A percentile compares a stretch with the other conserved stretches of the same genome.
These are phyloP conservation scores for Danaus chrysippus DNA, from an alignment of 2,888 invertebrate species.

Conservation along the genomic window DNA sequence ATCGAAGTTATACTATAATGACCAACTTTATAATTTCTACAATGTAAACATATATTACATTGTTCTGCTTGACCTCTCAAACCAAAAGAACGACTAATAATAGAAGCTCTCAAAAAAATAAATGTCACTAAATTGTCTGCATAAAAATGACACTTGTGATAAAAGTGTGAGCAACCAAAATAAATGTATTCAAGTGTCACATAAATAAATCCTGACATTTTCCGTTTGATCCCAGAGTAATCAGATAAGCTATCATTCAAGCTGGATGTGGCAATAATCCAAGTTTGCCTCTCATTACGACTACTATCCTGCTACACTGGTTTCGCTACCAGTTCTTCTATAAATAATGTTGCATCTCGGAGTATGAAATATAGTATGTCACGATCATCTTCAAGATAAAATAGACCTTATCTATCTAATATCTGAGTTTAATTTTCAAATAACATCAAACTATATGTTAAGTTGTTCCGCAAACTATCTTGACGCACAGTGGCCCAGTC, in stretches of 20 bases:
- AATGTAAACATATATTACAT: background rate
- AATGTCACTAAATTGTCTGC: conserved; percentile 22
- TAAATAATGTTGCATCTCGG: conserved; percentile 54
- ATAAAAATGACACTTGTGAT: conserved; percentile 31
- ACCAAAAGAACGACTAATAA: conserved; percentile 11
- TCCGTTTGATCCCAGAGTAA: conserved; percentile 34
- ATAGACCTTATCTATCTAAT: conserved; percentile 27
- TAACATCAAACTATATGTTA: conserved; percentile 17
- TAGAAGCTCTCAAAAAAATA: conserved; percentile 22
- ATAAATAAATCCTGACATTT: conserved; percentile 35
- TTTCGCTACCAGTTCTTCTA: conserved; percentile 68
- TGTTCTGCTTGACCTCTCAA: background rate
- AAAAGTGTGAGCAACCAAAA: conserved; percentile 29
- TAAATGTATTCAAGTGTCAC: conserved; percentile 34
- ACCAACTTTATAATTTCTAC: conserved; percentile 3
- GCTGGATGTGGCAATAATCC: conserved; percentile 50
- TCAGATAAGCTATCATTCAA: conserved; percentile 44
- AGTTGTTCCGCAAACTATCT: conserved; percentile 29
- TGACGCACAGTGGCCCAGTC: conserved; percentile 61
- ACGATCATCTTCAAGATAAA: conserved; percentile 31
- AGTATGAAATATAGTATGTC: conserved; percentile 37
- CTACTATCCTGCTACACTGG: conserved; percentile 64
- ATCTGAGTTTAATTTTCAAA: conserved; percentile 37
- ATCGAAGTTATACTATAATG: background rate
- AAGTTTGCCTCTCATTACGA: conserved; percentile 59